These are phyloP conservation scores for Brachyhypopomus gauderio DNA, from an alignment of 2,113 vertebrate genomes.

Conservation along the genomic window DNA sequence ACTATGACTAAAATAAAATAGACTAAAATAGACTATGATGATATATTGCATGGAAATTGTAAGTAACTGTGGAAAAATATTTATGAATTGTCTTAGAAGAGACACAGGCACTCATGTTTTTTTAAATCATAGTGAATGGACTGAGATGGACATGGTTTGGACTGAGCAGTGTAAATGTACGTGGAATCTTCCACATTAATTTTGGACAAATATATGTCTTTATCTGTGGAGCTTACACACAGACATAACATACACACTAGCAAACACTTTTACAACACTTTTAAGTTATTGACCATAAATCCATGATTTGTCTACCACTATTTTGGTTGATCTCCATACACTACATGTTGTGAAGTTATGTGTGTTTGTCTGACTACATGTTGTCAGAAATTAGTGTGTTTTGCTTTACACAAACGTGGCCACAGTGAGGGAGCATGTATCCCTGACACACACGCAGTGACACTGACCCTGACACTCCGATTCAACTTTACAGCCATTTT, in stretches of 20 bases:
- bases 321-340: neutral
- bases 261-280: neutral
- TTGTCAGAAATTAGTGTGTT: neutral
- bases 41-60: too few species aligned
- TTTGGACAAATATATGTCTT: neutral
- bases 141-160: neutral
- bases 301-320: neutral
- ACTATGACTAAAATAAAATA: too few species aligned
- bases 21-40: too few species aligned
- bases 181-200: neutral
- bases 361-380: neutral
- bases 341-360: neutral
- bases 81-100: neutral
- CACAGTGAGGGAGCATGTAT: neutral
- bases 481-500: neutral
- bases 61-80: neutral
- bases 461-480: neutral
- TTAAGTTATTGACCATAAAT: neutral
- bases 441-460: neutral
- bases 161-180: slow-evolving; percentile 7
- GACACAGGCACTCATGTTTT: neutral
- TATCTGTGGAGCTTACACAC: too few species aligned
- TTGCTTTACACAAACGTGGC: neutral
- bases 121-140: neutral
- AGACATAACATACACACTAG: neutral